Evolutionary conservation across 2,797 vertebrate species (phyloP), one percentile per base, ranked within the genome.

Genomic region (Micropoecilia bifurca): DNA sequence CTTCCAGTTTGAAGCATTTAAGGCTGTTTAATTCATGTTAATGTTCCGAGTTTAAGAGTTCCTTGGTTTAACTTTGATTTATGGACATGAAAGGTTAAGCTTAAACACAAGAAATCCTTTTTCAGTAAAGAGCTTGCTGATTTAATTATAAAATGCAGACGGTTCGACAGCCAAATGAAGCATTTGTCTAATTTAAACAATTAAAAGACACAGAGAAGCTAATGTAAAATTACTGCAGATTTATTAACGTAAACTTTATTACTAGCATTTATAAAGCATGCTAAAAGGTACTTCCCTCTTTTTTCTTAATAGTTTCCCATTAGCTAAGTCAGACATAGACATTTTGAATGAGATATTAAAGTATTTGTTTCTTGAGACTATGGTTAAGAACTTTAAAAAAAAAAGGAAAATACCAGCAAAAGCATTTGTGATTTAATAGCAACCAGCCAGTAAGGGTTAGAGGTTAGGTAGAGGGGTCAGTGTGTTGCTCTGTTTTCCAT

Each of bases 401-500:
- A 33, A 33, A 33, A 33, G 3, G 3, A 76, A 82, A 83, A 83
- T 75, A 80, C 41, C 8, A 69, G 82, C 55, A 85, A 84, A 79
- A 85, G 82, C 45, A 75, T 59, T 55, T 74, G 75, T 74, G 79
- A 87, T 92, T 93, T 91, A 73, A 77, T 46, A 57, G 78, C 84
- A 87, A 83, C 76, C 73, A 86, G 83, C 76, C 73, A 63, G 71
- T 71, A 81, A 83, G 87, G 91, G 91, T 91, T 85, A 89, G 93
- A 95, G 93, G 95, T 95, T 84, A 80, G 75, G 63, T 71, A 47
- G 57, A 77, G 91, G 91, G 79, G 57, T 93, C 90, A 88, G 82
- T 89, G 84, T 86, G 86, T 83, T 89, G 76, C 88, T 88, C 86
- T 90, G 85, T 88, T 84, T 91, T 94, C 93, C 93, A 93, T 95